Evolutionary conservation across 2,797 vertebrate species (phyloP).

Genomic region (Pseudochirops cupreus): DNA sequence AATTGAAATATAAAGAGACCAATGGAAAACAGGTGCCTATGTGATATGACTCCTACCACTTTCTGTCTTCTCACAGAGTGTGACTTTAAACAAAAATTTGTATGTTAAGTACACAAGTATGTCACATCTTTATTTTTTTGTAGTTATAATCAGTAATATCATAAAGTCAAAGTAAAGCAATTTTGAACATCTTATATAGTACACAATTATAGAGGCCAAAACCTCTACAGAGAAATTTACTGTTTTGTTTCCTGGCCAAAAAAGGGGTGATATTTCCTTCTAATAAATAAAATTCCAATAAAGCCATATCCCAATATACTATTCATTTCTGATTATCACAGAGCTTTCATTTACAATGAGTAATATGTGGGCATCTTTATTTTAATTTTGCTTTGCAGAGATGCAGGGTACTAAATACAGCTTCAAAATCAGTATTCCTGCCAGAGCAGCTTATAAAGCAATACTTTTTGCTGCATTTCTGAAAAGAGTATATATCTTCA

Average conservation of each 20-base stretch:
- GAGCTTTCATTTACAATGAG: neutral
- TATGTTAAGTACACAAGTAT: neutral
- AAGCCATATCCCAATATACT: neutral
- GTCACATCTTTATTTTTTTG: neutral
- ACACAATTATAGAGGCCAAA: neutral
- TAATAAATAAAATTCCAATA: neutral
- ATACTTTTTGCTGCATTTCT: neutral
- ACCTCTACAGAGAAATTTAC: neutral
- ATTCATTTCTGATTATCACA: neutral
- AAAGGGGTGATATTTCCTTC: neutral
- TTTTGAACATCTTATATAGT: neutral
- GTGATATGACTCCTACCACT: neutral
- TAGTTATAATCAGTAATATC: neutral
- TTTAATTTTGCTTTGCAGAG: neutral
- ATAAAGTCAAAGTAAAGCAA: neutral
- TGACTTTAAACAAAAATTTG: neutral
- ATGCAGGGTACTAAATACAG: neutral
- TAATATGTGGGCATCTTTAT: neutral
- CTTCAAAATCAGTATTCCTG: neutral
- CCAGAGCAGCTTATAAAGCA: neutral
- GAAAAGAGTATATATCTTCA: slow-evolving; percentile 25
- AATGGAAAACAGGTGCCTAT: neutral
- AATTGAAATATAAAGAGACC: neutral
- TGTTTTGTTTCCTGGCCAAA: neutral
- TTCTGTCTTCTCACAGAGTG: neutral